Conservation (phyloP, 2,113 vertebrate genomes). For the Labrus mixtus region DNA sequence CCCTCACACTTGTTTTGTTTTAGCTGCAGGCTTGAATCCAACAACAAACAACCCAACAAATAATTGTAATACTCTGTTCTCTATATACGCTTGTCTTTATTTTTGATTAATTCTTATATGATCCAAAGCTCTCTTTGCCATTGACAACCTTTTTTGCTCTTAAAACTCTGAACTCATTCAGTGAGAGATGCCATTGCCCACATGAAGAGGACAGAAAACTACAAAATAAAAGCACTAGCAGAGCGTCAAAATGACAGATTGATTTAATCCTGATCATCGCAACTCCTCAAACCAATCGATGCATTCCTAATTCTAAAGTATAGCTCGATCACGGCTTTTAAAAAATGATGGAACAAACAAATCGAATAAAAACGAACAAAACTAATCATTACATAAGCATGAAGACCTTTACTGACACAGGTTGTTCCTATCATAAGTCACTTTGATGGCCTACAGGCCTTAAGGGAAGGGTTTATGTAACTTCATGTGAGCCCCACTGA, state of each 20-base stretch:
- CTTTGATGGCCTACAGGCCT: not conserved
- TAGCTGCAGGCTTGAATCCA: constrained; percentile 1
- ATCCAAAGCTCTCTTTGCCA: too few species aligned
- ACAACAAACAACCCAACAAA: not conserved
- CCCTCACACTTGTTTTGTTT: not conserved
- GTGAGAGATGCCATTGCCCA: too few species aligned
- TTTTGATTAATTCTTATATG: too few species aligned
- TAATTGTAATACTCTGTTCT: not conserved
- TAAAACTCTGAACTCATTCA: too few species aligned
- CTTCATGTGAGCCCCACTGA: not conserved
- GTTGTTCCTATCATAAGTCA: not conserved
- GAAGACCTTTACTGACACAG: not conserved
- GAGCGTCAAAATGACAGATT: not conserved
- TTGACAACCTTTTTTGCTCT: too few species aligned
- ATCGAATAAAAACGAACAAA: not conserved
- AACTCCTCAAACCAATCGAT: not conserved
- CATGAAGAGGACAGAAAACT: not conserved
- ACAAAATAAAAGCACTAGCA: not conserved
- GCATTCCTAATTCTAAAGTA: too few species aligned
- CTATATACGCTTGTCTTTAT: not conserved
- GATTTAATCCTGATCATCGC: not conserved
- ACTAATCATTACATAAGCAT: not conserved
- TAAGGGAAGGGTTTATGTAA: not conserved
- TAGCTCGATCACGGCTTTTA: too few species aligned
- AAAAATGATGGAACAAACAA: not conserved